Evolutionary conservation across 1,140 invertebrate species (phyloP).

Genomic region (Meloidogyne floridensis): DNA sequence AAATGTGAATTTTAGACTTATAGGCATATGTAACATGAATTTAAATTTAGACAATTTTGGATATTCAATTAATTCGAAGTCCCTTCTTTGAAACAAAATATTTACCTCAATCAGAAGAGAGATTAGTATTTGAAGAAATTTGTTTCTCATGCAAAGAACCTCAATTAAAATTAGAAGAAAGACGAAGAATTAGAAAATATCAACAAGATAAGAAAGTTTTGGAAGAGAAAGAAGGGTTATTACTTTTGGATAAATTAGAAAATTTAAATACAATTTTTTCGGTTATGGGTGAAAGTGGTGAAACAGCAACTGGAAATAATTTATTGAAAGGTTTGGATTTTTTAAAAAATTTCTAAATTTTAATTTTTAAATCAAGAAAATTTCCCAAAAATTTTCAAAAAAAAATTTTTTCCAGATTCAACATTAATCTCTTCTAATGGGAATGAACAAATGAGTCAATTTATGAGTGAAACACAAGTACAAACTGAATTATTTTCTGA

Average conservation of each 20-base stretch:
- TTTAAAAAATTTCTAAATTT: too few relatives aligned
- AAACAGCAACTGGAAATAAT: neutral
- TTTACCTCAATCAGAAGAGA: constrained; percentile 22
- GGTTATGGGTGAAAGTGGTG: neutral
- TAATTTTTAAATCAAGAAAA: too few relatives aligned
- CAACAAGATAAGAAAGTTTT: neutral
- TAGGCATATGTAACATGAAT: neutral
- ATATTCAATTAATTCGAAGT: constrained; percentile 33
- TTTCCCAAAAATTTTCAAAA: too few relatives aligned
- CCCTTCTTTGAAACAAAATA: constrained; percentile 26
- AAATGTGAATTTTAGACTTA: neutral
- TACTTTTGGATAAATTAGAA: constrained; percentile 26
- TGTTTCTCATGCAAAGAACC: neutral
- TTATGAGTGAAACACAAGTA: constrained; percentile 12
- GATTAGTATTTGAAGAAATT: constrained; percentile 18
- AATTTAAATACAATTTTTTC: neutral
- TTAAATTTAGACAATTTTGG: constrained; percentile 30
- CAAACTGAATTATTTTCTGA: constrained; percentile 18
- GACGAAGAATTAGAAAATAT: constrained; percentile 1
- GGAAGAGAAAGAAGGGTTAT: neutral
- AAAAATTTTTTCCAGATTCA: too few relatives aligned
- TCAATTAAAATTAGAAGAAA: neutral
- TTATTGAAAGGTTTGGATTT: neutral
- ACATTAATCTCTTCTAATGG: neutral
- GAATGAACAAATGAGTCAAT: constrained; percentile 15